Percentiles rank a stretch among this genome's conserved stretches.
Evolutionary conservation across 2,888 invertebrate species (phyloP).

Genomic region (Busseola fusca): DNA sequence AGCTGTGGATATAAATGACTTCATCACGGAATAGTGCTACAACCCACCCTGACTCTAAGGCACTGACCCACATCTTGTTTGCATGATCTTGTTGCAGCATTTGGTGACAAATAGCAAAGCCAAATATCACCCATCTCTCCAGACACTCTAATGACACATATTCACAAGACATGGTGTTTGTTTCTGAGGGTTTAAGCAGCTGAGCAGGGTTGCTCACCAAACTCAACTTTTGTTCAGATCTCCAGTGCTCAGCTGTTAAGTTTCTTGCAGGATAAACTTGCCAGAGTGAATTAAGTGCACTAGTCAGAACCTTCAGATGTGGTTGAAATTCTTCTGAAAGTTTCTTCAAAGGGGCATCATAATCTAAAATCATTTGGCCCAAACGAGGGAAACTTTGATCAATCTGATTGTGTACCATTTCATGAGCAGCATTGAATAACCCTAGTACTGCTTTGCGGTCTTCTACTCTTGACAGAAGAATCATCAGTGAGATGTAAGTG

Average conservation of each 20-base stretch:
- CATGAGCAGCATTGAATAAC: constrained; percentile 99
- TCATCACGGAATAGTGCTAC: constrained; percentile 98
- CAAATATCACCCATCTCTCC: constrained; percentile 99
- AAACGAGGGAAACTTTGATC: constrained; percentile 98
- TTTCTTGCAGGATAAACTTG: constrained; percentile 96
- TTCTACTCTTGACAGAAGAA: constrained; percentile 98
- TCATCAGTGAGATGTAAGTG: constrained; percentile 98
- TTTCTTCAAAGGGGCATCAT: constrained; percentile 98
- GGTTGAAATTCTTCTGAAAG: constrained; percentile 99
- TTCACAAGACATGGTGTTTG: constrained; percentile 99
- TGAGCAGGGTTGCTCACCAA: constrained; percentile 98
- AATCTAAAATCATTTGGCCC: constrained; percentile 99
- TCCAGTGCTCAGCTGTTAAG: constrained; percentile 97
- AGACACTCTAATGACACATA: constrained; percentile 98
- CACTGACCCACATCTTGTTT: constrained; percentile 96
- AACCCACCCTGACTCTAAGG: constrained; percentile 98
- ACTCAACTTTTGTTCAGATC: constrained; percentile 97
- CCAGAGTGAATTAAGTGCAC: constrained; percentile 96
- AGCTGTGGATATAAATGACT: constrained; percentile 98
- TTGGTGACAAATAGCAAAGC: constrained; percentile 96
- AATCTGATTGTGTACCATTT: constrained; percentile 96
- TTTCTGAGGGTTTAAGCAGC: constrained; percentile 97
- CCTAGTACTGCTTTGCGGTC: constrained; percentile 99
- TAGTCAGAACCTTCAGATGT: constrained; percentile 95
- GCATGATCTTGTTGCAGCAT: constrained; percentile 95